Percentiles rank a stretch among this genome's conserved stretches.
phyloP scores from a whole-genome alignment of 2,797 vertebrate species.

The Austrolebias charrua region DNA sequence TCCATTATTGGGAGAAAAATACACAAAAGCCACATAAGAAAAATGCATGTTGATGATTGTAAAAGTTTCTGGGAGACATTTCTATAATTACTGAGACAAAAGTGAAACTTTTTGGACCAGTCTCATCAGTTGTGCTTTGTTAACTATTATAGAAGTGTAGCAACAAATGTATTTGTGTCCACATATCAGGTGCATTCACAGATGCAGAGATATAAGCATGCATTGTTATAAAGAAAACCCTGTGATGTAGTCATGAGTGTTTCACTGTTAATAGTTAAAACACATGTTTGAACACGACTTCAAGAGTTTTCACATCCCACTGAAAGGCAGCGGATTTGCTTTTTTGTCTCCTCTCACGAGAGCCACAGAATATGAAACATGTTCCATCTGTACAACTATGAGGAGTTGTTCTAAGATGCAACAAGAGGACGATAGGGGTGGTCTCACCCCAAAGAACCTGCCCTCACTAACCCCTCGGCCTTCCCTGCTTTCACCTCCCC shows the following conservation, averaged over 20 bases:
- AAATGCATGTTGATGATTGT: too few species aligned
- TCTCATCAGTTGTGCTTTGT: too few species aligned
- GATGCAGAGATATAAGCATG: constrained; percentile 3
- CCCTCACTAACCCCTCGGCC: constrained; percentile 42
- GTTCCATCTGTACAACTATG: constrained; percentile 22
- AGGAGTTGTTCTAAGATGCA: constrained; percentile 61
- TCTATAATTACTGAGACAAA: too few species aligned
- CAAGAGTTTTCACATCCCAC: background rate
- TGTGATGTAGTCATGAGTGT: constrained; percentile 25
- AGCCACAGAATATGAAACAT: constrained; percentile 12
- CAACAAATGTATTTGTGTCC: too few species aligned
- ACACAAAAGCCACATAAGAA: too few species aligned
- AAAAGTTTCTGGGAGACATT: too few species aligned
- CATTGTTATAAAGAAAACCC: background rate
- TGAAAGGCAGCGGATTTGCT: too few species aligned
- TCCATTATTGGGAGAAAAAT: too few species aligned
- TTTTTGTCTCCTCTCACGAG: too few species aligned
- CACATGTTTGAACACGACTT: background rate
- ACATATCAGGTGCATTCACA: constrained; percentile 14
- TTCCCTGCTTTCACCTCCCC: constrained; percentile 41
- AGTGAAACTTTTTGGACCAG: too few species aligned
- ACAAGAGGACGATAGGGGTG: constrained; percentile 48
- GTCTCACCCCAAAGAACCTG: constrained; percentile 45
- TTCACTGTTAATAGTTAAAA: constrained; percentile 22
- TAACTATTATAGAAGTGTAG: too few species aligned